Evolutionary conservation across 2,797 vertebrate species (phyloP).

Genomic region (Nothura maculosa): DNA sequence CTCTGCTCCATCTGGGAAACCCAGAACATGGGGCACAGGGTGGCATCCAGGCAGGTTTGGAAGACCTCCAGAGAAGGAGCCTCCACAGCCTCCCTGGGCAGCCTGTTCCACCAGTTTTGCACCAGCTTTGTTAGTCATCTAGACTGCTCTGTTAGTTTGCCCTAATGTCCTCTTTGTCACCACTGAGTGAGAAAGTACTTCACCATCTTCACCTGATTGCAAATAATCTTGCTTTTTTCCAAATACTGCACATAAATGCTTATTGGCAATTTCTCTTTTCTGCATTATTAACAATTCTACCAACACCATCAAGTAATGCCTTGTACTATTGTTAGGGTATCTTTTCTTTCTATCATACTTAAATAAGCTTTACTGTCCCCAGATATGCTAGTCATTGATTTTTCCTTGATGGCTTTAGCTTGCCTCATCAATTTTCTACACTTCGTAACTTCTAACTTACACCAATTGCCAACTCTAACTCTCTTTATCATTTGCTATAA

Average conservation of each 20-base stretch:
- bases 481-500: constrained; percentile 12
- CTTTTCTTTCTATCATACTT: constrained; percentile 35
- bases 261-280: constrained; percentile 50
- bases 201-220: not conserved
- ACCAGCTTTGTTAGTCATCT: not conserved
- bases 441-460: constrained; percentile 31
- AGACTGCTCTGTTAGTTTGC: not conserved
- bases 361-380: constrained; percentile 62
- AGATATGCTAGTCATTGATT: constrained; percentile 48
- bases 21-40: too few relatives aligned
- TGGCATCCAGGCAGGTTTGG: too few relatives aligned
- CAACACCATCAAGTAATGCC: constrained; percentile 15
- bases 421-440: constrained; percentile 53
- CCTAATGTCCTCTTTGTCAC: not conserved
- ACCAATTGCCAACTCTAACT: constrained; percentile 18
- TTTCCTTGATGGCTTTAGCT: constrained; percentile 50
- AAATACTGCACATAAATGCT: constrained; percentile 19
- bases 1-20: too few relatives aligned
- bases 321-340: constrained; percentile 46
- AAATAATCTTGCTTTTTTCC: not conserved
- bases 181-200: not conserved
- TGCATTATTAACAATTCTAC: constrained; percentile 50
- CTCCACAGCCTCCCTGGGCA: too few relatives aligned
- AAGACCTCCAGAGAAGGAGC: too few relatives aligned
- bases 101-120: too few relatives aligned